Conservation (phyloP, 2,888 invertebrate species). For the Pseudolycoriella hygida region DNA sequence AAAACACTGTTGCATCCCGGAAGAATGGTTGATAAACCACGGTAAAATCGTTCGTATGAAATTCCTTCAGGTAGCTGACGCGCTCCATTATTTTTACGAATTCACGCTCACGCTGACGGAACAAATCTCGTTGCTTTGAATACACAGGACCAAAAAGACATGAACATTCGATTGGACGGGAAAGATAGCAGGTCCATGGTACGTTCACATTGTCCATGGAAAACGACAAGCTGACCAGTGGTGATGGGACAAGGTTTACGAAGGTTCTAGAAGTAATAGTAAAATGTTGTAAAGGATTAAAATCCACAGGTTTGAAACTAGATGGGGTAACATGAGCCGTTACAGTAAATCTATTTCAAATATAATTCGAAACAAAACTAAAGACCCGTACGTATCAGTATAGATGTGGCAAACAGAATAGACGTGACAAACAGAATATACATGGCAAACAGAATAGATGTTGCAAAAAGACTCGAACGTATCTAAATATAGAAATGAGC, state of each 20-base stretch:
- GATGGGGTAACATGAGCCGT: no score
- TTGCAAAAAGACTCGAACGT: no score
- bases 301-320: no score
- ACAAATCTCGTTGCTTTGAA: conserved; percentile 10
- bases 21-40: conserved; percentile 12
- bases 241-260: conserved; percentile 14
- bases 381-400: no score
- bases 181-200: conserved; percentile 12
- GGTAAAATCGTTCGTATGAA: conserved; percentile 11
- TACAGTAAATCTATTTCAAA: no score
- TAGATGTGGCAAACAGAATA: no score
- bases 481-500: no score
- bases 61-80: conserved; percentile 11
- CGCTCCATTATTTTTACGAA: conserved; percentile 14
- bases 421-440: no score
- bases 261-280: conserved; percentile 10
- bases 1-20: conserved; percentile 10
- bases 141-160: conserved; percentile 13
- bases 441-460: no score
- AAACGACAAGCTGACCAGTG: conserved; percentile 12
- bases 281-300: not conserved
- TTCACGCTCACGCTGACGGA: conserved; percentile 11
- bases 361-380: no score
- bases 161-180: conserved; percentile 12
- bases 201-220: conserved; percentile 11